Evolutionary conservation across 1,140 invertebrate species (phyloP).

Genomic region (Phymastichus coffea): DNA sequence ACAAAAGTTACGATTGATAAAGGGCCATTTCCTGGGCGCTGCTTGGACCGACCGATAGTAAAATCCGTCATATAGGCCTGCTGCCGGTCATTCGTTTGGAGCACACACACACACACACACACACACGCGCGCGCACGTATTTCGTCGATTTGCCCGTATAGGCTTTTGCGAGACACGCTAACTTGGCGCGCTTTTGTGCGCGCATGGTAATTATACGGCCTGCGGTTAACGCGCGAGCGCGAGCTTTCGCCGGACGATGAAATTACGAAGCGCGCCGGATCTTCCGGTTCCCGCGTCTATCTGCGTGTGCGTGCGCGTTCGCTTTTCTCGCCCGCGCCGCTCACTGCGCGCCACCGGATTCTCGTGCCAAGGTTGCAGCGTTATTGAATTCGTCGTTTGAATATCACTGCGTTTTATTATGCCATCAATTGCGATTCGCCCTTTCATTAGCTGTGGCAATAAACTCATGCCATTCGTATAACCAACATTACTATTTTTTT

Average conservation of each 20-base stretch:
- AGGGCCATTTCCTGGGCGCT: too few species aligned
- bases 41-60: neutral
- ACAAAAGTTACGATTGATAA: constrained; percentile 16
- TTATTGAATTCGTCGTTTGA: neutral
- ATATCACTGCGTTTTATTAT: neutral
- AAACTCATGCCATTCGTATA: too few species aligned
- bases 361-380: neutral
- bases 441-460: too few species aligned
- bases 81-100: neutral
- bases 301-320: neutral
- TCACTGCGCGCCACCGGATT: neutral
- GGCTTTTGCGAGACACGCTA: constrained; percentile 1
- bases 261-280: constrained; percentile 24
- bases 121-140: neutral
- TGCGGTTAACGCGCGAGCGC: neutral
- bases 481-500: too few species aligned
- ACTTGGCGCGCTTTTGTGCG: neutral
- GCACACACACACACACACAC: too few species aligned
- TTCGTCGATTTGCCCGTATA: neutral
- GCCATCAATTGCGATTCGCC: too few species aligned
- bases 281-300: constrained; percentile 19
- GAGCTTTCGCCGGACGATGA: constrained; percentile 16
- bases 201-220: constrained; percentile 15
- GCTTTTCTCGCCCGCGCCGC: neutral
- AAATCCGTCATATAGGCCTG: neutral